Evolutionary conservation across 2,888 invertebrate genomes (phyloP).

Genomic region (Pycnomerus fuliginosus): DNA sequence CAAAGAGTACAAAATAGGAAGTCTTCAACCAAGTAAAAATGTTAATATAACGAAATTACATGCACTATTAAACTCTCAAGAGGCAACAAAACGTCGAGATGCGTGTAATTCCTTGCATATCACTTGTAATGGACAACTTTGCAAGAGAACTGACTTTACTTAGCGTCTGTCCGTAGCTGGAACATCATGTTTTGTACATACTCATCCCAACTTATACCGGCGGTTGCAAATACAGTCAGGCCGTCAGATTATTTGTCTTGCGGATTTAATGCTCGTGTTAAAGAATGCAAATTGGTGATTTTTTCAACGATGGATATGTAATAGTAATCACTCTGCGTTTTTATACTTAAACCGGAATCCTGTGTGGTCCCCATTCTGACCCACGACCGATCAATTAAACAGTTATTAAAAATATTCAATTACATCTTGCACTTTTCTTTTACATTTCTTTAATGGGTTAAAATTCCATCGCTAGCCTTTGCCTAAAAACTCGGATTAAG

Average conservation of each 20-base stretch:
- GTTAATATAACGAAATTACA: conserved; percentile 18
- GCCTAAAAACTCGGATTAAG: too few species aligned
- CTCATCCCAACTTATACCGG: conserved; percentile 12
- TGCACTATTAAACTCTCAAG: conserved; percentile 13
- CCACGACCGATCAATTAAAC: too few species aligned
- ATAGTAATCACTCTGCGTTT: too few species aligned
- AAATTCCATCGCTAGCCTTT: too few species aligned
- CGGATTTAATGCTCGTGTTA: conserved; percentile 16
- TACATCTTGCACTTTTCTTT: too few species aligned
- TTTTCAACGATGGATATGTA: too few species aligned
- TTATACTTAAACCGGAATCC: too few species aligned
- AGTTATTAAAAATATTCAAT: too few species aligned
- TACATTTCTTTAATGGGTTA: too few species aligned
- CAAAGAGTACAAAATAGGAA: conserved; percentile 11
- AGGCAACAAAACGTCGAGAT: conserved; percentile 8
- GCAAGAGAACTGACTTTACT: conserved; percentile 18
- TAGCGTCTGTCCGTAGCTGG: conserved; percentile 12
- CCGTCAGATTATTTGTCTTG: conserved; percentile 17
- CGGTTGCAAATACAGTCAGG: conserved; percentile 15
- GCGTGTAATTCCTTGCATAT: conserved; percentile 20
- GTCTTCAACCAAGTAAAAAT: conserved; percentile 11
- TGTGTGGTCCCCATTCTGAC: too few species aligned
- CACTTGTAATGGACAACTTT: conserved; percentile 9
- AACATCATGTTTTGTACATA: conserved; percentile 21
- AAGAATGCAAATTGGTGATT: too few species aligned